Percentiles rank a stretch among this genome's conserved stretches.
These are phyloP conservation scores for Lysandra bellargus DNA, from an alignment of 2,888 invertebrate species.

Conservation along the genomic window DNA sequence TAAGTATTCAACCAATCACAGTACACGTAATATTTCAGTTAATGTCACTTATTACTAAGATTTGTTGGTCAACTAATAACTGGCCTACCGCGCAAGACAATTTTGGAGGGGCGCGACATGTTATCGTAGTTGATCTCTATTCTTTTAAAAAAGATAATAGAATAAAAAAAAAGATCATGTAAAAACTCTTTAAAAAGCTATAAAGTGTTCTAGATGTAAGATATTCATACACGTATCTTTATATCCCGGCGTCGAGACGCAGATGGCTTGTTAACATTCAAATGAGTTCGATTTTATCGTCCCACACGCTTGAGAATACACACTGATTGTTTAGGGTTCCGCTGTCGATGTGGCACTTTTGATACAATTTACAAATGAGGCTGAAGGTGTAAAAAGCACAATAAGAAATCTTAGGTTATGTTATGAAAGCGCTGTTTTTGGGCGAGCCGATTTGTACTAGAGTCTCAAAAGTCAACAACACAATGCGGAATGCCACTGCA, in stretches of 20 bases:
- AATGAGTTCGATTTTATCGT: neutral
- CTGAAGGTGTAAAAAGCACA: neutral
- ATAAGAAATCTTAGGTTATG: neutral
- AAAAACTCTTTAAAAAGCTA: neutral
- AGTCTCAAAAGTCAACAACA: too few species aligned
- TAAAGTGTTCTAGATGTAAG: neutral
- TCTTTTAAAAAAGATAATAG: neutral
- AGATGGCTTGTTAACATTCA: constrained; percentile 13
- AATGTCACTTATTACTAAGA: too few species aligned
- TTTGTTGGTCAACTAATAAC: too few species aligned
- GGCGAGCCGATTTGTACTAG: too few species aligned
- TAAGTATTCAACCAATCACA: too few species aligned
- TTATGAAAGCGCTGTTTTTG: too few species aligned
- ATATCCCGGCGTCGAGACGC: neutral
- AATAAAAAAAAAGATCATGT: neutral
- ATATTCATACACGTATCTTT: neutral
- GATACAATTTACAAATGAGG: neutral
- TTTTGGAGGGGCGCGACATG: too few species aligned
- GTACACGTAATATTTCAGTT: too few species aligned
- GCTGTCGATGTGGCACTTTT: neutral
- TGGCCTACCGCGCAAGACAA: too few species aligned
- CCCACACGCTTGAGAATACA: neutral
- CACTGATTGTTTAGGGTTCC: neutral
- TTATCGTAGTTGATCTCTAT: too few species aligned
- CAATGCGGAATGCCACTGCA: too few species aligned